These are phyloP conservation scores for Xenopus borealis DNA, from an alignment of 2,113 vertebrate genomes.

Conservation along the genomic window DNA sequence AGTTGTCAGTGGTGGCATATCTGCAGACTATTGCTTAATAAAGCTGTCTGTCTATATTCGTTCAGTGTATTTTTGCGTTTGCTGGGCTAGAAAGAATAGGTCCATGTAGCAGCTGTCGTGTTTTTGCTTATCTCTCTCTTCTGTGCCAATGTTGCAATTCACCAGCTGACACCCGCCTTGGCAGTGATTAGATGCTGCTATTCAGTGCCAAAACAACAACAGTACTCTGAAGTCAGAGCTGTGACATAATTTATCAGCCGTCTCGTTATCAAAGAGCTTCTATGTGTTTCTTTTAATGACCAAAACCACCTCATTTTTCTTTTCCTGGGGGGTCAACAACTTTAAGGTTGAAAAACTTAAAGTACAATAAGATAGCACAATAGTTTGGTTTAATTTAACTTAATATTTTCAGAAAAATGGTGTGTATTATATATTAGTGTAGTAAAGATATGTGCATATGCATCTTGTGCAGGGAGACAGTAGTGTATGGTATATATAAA, in stretches of 20 bases:
- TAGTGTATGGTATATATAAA: too few species aligned
- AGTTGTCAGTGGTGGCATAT: conserved; percentile 52
- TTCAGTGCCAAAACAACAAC: conserved; percentile 63
- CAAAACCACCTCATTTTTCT: too few species aligned
- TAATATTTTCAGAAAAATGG: too few species aligned
- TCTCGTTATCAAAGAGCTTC: conserved; percentile 53
- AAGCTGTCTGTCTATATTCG: conserved; percentile 77
- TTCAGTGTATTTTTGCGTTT: conserved; percentile 72
- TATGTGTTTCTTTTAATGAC: neutral
- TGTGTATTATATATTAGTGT: too few species aligned
- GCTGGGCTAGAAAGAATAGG: conserved; percentile 74
- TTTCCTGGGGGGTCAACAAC: too few species aligned
- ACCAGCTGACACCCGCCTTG: conserved; percentile 75
- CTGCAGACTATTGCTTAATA: conserved; percentile 73
- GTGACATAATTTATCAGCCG: conserved; percentile 65
- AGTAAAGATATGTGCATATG: too few species aligned
- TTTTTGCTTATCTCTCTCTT: conserved; percentile 73
- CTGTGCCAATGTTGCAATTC: conserved; percentile 74
- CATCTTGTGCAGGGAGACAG: too few species aligned
- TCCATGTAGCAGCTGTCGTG: conserved; percentile 80
- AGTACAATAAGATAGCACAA: too few species aligned
- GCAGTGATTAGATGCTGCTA: conserved; percentile 58
- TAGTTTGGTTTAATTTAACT: too few species aligned
- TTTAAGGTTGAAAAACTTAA: too few species aligned
- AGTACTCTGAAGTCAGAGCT: conserved; percentile 59